Evolutionary conservation across 2,113 vertebrate species (phyloP).

Genomic region (Balaenoptera acutorostrata): DNA sequence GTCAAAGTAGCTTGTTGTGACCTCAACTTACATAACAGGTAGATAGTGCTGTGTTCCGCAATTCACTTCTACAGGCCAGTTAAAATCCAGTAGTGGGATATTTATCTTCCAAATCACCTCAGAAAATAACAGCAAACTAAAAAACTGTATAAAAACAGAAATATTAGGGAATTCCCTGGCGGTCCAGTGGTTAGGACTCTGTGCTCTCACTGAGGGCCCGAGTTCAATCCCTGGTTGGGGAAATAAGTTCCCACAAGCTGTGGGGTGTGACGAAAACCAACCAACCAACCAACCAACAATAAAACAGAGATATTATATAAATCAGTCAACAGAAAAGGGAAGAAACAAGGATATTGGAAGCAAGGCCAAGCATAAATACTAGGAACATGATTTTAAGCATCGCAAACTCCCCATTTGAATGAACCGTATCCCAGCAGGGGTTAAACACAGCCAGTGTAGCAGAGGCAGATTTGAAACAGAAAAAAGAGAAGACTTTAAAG

Average conservation of each 20-base stretch:
- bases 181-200: background rate
- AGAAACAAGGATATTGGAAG: background rate
- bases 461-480: background rate
- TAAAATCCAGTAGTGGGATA: background rate
- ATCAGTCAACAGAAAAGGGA: background rate
- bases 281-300: background rate
- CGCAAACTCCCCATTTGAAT: accelerated
- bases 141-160: background rate
- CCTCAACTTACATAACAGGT: background rate
- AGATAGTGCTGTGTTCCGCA: background rate
- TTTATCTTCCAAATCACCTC: background rate
- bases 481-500: background rate
- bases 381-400: background rate
- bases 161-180: background rate
- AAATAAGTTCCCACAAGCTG: accelerated
- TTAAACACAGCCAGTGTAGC: accelerated
- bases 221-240: background rate
- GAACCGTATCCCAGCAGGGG: background rate
- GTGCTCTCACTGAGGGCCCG: background rate
- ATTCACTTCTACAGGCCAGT: accelerated
- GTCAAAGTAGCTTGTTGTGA: background rate
- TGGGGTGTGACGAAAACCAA: too few species aligned
- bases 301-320: too few species aligned
- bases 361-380: too few species aligned
- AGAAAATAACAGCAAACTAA: background rate